These are phyloP conservation scores for Halcyon smyrnensis DNA, from an alignment of 2,797 vertebrate species.

Conservation along the genomic window DNA sequence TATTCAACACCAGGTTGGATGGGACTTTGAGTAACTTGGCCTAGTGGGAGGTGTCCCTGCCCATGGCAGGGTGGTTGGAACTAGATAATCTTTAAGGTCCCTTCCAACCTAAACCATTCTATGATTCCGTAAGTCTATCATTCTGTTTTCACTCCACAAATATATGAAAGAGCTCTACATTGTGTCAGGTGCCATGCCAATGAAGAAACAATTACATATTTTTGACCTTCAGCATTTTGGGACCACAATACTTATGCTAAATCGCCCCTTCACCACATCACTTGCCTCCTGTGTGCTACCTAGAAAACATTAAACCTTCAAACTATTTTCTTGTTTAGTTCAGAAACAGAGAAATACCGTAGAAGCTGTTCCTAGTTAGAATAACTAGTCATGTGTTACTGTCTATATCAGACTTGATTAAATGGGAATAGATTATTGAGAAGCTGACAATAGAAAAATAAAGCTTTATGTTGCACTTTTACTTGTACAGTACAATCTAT, in stretches of 20 bases:
- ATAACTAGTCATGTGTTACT: not conserved
- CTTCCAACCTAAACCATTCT: no score
- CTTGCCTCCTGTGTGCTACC: not conserved
- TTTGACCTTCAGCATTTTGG: not conserved
- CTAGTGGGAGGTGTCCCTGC: no score
- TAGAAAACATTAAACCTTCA: not conserved
- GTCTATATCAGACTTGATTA: not conserved
- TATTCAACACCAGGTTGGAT: no score
- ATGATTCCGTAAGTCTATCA: no score
- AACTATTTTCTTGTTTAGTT: not conserved
- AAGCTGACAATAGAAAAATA: not conserved
- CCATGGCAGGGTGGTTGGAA: no score
- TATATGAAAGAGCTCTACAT: not conserved
- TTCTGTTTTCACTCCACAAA: not conserved
- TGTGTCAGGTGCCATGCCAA: not conserved
- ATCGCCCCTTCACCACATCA: not conserved
- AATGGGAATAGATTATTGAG: not conserved
- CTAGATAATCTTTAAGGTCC: no score
- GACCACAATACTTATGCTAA: not conserved
- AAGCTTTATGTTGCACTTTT: not conserved
- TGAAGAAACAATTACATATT: not conserved
- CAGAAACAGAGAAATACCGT: not conserved
- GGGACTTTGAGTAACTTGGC: no score
- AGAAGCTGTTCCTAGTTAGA: not conserved
- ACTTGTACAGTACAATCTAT: not conserved